Evolutionary conservation across 2,797 vertebrate genomes (phyloP).

Genomic region (Xiphophorus birchmanni): DNA sequence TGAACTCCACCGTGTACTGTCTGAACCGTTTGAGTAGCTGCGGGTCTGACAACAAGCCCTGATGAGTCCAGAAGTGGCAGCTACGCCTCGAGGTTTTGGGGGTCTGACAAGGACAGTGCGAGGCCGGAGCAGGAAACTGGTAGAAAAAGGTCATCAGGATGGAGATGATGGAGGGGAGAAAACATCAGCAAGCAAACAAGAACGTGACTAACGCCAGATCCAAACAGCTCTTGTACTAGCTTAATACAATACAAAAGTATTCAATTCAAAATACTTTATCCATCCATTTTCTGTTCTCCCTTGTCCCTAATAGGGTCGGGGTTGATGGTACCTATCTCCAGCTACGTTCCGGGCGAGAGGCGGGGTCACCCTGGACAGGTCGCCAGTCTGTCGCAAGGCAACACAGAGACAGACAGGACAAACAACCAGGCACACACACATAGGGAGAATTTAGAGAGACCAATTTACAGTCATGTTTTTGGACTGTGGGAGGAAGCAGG

Average conservation of each 20-base stretch:
- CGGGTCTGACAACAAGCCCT: neutral
- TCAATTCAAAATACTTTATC: neutral
- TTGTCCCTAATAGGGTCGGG: too few relatives aligned
- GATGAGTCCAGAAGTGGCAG: slow-evolving; percentile 53
- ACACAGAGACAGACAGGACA: too few relatives aligned
- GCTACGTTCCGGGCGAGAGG: too few relatives aligned
- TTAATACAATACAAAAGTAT: too few relatives aligned
- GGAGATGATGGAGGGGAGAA: neutral
- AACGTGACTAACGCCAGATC: neutral
- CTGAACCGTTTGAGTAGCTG: slow-evolving; percentile 6
- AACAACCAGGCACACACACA: too few relatives aligned
- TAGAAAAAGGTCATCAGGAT: slow-evolving; percentile 25
- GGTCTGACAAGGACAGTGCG: slow-evolving; percentile 2
- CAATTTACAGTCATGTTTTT: too few relatives aligned
- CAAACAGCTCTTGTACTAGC: neutral
- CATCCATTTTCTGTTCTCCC: too few relatives aligned
- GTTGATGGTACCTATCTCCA: too few relatives aligned
- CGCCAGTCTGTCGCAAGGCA: too few relatives aligned
- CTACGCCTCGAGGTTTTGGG: slow-evolving; percentile 16
- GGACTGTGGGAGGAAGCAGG: too few relatives aligned
- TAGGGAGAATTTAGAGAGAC: too few relatives aligned
- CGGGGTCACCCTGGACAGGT: too few relatives aligned
- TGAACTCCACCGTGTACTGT: neutral
- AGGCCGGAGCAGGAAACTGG: slow-evolving; percentile 35
- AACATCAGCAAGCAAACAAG: neutral